Conservation (phyloP, 2,888 invertebrate genomes). For the Acanthococcus lagerstroemiae region DNA sequence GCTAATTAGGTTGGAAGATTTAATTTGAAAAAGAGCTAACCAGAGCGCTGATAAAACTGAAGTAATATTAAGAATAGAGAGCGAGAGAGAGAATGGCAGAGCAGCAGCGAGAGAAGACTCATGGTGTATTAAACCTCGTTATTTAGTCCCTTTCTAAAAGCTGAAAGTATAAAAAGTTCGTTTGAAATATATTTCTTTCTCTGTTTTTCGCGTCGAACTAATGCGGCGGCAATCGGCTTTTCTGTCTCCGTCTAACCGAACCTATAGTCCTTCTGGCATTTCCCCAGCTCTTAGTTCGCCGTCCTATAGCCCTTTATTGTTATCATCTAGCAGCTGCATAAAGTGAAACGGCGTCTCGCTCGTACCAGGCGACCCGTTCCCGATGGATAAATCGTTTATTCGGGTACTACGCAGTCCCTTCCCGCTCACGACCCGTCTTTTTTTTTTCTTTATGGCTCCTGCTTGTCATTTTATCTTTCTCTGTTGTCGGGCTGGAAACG, state of each 20-base stretch:
- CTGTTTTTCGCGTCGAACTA: constrained; percentile 21
- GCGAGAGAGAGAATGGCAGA: not conserved
- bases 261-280: constrained; percentile 41
- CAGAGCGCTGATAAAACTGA: constrained; percentile 21
- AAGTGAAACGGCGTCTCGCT: constrained; percentile 40
- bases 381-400: constrained; percentile 33
- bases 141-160: constrained; percentile 32
- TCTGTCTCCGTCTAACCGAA: constrained; percentile 36
- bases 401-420: constrained; percentile 33
- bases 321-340: constrained; percentile 48
- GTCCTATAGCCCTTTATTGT: constrained; percentile 47
- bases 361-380: constrained; percentile 34
- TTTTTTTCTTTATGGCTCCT: constrained; percentile 28
- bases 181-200: constrained; percentile 33
- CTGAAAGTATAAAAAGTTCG: constrained; percentile 35
- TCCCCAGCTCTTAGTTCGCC: constrained; percentile 38
- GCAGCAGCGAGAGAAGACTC: constrained; percentile 13
- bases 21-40: constrained; percentile 23
- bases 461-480: constrained; percentile 28
- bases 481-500: constrained; percentile 29
- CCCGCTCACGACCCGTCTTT: constrained; percentile 25
- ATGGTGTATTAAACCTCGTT: constrained; percentile 33
- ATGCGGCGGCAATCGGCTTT: constrained; percentile 24
- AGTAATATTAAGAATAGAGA: constrained; percentile 1
- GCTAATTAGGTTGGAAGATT: constrained; percentile 22